phyloP scores from a whole-genome alignment of 2,888 invertebrate species.

The Branchipolynoe longqiensis region DNA sequence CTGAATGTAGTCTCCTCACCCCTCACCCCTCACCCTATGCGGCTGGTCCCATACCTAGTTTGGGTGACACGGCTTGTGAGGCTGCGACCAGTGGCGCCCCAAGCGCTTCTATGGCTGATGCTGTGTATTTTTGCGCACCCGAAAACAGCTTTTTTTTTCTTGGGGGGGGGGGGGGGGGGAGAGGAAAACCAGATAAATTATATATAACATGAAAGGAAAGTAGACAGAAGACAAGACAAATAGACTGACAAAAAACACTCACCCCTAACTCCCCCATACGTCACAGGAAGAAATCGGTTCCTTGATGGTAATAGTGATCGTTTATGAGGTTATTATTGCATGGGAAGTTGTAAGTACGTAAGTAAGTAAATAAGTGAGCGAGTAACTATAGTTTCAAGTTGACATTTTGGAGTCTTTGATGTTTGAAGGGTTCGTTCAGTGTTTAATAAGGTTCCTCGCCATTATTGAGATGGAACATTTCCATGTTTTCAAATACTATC shows the following conservation, averaged over 20 bases:
- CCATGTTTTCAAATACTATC: slow-evolving; percentile 27
- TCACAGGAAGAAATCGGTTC: too few species aligned
- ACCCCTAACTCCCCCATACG: too few species aligned
- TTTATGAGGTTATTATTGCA: background rate
- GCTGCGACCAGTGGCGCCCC: too few species aligned
- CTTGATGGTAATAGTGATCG: too few species aligned
- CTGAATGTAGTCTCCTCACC: slow-evolving; percentile 44
- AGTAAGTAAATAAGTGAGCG: slow-evolving; percentile 3
- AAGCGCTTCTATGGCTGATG: too few species aligned
- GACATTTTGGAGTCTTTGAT: slow-evolving; percentile 9
- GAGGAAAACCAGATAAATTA: slow-evolving; percentile 18
- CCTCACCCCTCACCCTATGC: slow-evolving; percentile 23
- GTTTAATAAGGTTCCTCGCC: slow-evolving; percentile 27
- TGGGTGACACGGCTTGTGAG: too few species aligned
- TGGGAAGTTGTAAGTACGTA: slow-evolving; percentile 34
- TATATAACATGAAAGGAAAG: background rate
- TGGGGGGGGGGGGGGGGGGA: slow-evolving; percentile 16
- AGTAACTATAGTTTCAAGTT: slow-evolving; percentile 27
- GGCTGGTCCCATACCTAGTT: slow-evolving; percentile 40
- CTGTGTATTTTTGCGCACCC: slow-evolving; percentile 8
- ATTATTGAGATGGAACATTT: slow-evolving; percentile 16
- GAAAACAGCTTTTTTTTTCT: slow-evolving; percentile 14
- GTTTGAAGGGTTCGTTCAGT: slow-evolving; percentile 16
- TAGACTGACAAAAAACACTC: background rate
- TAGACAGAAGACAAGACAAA: background rate